Evolutionary conservation across 1,140 invertebrate species (phyloP), one percentile per base, ranked within the genome.

Genomic region (Globodera rostochiensis): DNA sequence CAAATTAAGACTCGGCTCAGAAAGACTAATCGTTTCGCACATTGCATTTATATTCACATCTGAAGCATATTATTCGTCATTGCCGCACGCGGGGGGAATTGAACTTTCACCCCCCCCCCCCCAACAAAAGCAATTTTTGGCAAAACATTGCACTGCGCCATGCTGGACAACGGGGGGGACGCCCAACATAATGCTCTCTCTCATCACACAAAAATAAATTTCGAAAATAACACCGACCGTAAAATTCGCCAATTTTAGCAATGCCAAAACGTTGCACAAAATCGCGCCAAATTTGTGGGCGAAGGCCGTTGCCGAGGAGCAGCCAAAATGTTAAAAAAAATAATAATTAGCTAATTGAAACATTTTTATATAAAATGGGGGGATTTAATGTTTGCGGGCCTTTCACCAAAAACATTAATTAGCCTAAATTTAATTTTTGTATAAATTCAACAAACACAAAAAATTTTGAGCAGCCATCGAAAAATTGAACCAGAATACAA

Each of bases 251-350:
- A 70, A 98, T 94, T 75, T 93, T 91, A 11, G 93, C 91, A 76
- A 98, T 94, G 57, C 94, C 93, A 88, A 98, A 98, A 73, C 97
- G 92, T 15, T 94, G 92, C 0, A 95, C 92, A 90, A 99, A 99
- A 83, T 96, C 93, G 3, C 91, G 91, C 97, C 97, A 99, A 80
- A 99, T 97, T 91, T 98, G 94, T 66, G 95, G 95, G 78, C 96
- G 93, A 25, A 99, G 91, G 3, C 97, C 97, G 91, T 99, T 76
- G n/a, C 74, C 74, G 57, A 8, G 19, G 19, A 64, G 57, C 11
- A 64, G 57, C 57, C 15, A 64, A 64, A 64, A 64, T 64, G 57
- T 19, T 6, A 36, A 36, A 36, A 36, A n/a, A 64, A 64, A 64
- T 1, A 25, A 64, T 1, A 19, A 19, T 15, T 19, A 19, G 19